These are phyloP conservation scores for Macrotus californicus DNA, from an alignment of 2,113 vertebrate species.

Conservation along the genomic window DNA sequence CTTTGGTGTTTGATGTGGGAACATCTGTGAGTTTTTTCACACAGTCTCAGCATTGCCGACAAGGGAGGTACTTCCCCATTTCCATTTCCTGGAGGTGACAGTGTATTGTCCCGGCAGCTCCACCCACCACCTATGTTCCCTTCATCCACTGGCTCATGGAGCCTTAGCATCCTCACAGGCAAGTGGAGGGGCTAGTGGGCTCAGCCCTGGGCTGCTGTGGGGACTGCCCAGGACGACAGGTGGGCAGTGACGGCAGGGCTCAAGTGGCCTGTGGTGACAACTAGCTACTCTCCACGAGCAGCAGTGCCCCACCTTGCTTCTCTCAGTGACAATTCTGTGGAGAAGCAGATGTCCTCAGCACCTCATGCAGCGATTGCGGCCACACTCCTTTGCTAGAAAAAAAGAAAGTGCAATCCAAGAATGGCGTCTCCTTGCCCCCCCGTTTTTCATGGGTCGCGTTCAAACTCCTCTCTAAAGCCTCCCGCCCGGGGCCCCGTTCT, in stretches of 20 bases:
- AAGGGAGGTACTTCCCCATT: neutral
- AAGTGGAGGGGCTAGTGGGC: too few relatives aligned
- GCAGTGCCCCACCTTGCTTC: neutral
- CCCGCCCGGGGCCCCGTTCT: too few relatives aligned
- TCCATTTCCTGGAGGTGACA: neutral
- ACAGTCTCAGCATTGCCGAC: neutral
- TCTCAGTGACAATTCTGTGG: too few relatives aligned
- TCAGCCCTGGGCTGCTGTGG: too few relatives aligned
- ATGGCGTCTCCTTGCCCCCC: neutral
- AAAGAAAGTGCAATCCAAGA: rapidly evolving
- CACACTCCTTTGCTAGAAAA: neutral
- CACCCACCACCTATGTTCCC: neutral
- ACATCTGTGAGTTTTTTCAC: neutral
- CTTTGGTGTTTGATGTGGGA: neutral
- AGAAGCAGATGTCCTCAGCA: neutral
- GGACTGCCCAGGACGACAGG: rapidly evolving
- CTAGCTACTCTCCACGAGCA: neutral
- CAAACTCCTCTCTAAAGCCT: neutral
- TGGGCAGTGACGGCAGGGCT: neutral
- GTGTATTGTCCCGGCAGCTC: rapidly evolving
- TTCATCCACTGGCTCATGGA: neutral
- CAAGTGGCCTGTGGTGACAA: rapidly evolving
- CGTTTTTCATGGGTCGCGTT: neutral
- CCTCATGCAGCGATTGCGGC: rapidly evolving
- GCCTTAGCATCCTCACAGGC: neutral